Evolutionary conservation across 2,113 vertebrate genomes (phyloP).

Genomic region (Apodemus speciosus): DNA sequence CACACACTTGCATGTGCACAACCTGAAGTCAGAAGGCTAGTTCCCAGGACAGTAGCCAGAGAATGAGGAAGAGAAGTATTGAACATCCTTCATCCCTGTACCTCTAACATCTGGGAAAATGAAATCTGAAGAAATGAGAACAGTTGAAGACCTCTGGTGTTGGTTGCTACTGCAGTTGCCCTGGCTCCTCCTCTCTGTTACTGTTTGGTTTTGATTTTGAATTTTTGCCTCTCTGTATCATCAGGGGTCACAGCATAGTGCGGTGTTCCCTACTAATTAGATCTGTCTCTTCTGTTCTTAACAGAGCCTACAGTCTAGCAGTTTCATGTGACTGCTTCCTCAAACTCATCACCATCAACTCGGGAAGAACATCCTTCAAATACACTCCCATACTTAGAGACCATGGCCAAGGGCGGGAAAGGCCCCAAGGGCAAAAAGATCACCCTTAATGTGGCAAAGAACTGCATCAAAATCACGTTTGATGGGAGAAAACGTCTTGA

Average conservation of each 20-base stretch:
- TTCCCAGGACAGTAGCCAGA: neutral
- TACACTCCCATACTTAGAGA: neutral
- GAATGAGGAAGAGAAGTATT: neutral
- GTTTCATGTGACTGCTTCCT: constrained; percentile 42
- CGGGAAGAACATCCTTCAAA: neutral
- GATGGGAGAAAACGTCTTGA: constrained; percentile 91
- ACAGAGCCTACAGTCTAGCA: constrained; percentile 56
- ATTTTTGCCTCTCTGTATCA: neutral
- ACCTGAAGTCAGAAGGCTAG: rapidly evolving
- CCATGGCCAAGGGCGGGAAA: constrained; percentile 82
- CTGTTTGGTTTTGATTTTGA: neutral
- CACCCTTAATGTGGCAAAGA: constrained; percentile 91
- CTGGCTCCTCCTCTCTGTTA: neutral
- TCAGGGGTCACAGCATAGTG: neutral
- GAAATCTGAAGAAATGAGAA: neutral
- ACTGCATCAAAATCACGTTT: constrained; percentile 86
- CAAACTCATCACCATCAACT: neutral
- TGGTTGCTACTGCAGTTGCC: neutral
- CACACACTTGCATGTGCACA: neutral
- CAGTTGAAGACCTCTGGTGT: neutral
- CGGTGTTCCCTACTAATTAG: constrained; percentile 46
- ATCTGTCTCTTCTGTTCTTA: constrained; percentile 45
- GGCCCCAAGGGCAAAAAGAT: constrained; percentile 89
- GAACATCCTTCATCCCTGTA: neutral
- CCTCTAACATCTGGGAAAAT: neutral